Percentiles rank a stretch among this genome's conserved stretches.
Conservation (phyloP, 1,140 invertebrate species). For the Drosophila athabasca region DNA sequence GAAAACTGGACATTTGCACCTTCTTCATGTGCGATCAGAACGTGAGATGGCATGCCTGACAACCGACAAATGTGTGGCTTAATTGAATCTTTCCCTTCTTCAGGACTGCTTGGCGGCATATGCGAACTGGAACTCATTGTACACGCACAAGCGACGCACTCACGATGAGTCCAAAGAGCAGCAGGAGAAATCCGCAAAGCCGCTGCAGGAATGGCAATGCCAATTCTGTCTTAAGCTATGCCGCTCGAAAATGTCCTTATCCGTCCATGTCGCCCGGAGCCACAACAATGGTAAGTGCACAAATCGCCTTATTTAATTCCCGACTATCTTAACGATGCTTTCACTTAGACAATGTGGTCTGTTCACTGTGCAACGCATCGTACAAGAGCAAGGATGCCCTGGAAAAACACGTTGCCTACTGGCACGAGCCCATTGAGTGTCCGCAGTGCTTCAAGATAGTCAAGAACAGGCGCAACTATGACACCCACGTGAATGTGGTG, state of each 20-base stretch:
- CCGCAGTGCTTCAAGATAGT: constrained; percentile 63
- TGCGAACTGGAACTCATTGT: constrained; percentile 66
- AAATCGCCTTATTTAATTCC: not conserved
- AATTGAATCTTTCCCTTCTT: not conserved
- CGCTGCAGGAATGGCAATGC: constrained; percentile 52
- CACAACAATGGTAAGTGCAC: constrained; percentile 72
- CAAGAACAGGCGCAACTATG: constrained; percentile 70
- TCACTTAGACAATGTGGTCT: constrained; percentile 66
- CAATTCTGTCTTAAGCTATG: constrained; percentile 75
- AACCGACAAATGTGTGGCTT: no score
- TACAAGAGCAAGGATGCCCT: constrained; percentile 64
- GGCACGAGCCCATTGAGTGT: constrained; percentile 67
- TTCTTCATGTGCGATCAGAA: constrained; percentile 68
- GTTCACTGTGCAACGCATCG: constrained; percentile 54
- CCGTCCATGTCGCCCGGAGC: constrained; percentile 77
- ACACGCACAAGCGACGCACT: constrained; percentile 66
- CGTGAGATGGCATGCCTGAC: constrained; percentile 13
- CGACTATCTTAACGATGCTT: not conserved
- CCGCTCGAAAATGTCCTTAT: constrained; percentile 74
- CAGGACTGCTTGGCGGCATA: constrained; percentile 67
- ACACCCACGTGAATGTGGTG: constrained; percentile 67
- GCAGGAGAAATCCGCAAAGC: constrained; percentile 17
- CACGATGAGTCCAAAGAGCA: constrained; percentile 40
- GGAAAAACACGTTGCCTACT: constrained; percentile 62
- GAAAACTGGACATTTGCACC: constrained; percentile 53